A percentile compares a stretch with the other conserved stretches of the same genome.
These are phyloP conservation scores for Dorcus hopei DNA, from an alignment of 2,888 invertebrate species.

Conservation along the genomic window DNA sequence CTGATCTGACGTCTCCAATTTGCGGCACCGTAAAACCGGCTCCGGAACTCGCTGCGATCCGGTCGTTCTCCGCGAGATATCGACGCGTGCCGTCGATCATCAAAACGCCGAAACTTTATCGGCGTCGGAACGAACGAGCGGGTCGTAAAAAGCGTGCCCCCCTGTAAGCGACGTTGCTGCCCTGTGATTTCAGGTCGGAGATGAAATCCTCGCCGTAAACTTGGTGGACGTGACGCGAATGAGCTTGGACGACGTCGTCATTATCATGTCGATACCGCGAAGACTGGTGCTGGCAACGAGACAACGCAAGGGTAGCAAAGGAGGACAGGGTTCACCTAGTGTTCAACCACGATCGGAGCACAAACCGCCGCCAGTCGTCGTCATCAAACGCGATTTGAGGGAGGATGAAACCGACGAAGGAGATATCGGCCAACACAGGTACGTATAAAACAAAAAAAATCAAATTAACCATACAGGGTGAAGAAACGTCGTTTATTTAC, in stretches of 20 bases:
- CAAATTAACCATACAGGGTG: background rate
- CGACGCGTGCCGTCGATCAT: no score
- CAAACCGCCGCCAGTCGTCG: slow-evolving; percentile 88
- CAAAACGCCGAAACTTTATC: no score
- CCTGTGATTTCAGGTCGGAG: slow-evolving; percentile 70
- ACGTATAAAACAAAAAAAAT: background rate
- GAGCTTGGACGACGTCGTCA: slow-evolving; percentile 98
- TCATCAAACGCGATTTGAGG: slow-evolving; percentile 82
- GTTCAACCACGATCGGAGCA: slow-evolving; percentile 69
- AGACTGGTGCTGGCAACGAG: slow-evolving; percentile 91
- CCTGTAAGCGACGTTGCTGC: no score
- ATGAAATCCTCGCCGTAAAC: slow-evolving; percentile 97
- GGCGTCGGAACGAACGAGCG: no score
- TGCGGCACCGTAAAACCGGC: no score
- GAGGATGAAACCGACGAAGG: slow-evolving; percentile 74
- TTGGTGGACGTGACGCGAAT: slow-evolving; percentile 96
- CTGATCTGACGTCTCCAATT: no score
- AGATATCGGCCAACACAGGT: slow-evolving; percentile 51
- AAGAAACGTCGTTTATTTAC: no score
- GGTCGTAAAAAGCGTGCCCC: no score
- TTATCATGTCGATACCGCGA: slow-evolving; percentile 98
- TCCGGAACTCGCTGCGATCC: no score
- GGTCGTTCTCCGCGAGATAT: no score
- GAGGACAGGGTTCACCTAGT: slow-evolving; percentile 51
- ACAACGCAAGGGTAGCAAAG: slow-evolving; percentile 68